Evolutionary conservation across 2,797 vertebrate species (phyloP), one percentile per base, ranked within the genome.

Genomic region (Hephaestus fuliginosus): DNA sequence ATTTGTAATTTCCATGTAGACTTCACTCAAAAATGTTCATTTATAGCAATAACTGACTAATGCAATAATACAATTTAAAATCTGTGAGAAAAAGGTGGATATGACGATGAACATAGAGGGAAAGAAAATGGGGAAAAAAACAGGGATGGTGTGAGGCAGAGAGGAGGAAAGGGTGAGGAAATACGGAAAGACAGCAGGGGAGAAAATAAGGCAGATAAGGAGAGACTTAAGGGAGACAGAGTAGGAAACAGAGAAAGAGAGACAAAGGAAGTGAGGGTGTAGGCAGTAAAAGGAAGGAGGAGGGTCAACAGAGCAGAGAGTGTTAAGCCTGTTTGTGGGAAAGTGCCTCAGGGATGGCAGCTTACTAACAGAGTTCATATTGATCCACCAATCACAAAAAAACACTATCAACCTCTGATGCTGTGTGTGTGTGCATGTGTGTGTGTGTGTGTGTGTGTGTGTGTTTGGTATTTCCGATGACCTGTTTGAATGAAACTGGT

Each of bases 271-370:
- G 84, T 73, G 81, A 82, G 82, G 74, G 68, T 70, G 80, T 72
- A 68, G 75, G 81, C 84, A 87, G 79, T 56, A 66, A 56, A 63
- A 46, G 67, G 36, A 75, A 36, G 53, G 30, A 33, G 25, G 53
- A 76, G 65, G 70, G 78, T 83, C 69, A 74, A 18, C 52, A 68
- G 78, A 86, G 80, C 73, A 80, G 71, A 87, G 76, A 76, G 86
- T 88, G 87, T 80, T 90, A 91, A 94, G 89, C 84, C 88, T 92
- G 86, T 92, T 90, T 89, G 87, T 93, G 90, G 92, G 92, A 94
- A 93, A 93, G 69, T 67, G 93, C 94, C 92, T 93, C 72, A 83
- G 92, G 91, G 90, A 84, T 80, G 88, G 80, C 72, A 81, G 86
- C 86, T 88, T 86, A 69, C 85, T 88, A 90, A 90, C 81, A 86